A percentile compares a stretch with the other conserved stretches of the same genome.
These are phyloP conservation scores for Copsychus sechellarum DNA, from an alignment of 2,113 vertebrate species.

Conservation along the genomic window DNA sequence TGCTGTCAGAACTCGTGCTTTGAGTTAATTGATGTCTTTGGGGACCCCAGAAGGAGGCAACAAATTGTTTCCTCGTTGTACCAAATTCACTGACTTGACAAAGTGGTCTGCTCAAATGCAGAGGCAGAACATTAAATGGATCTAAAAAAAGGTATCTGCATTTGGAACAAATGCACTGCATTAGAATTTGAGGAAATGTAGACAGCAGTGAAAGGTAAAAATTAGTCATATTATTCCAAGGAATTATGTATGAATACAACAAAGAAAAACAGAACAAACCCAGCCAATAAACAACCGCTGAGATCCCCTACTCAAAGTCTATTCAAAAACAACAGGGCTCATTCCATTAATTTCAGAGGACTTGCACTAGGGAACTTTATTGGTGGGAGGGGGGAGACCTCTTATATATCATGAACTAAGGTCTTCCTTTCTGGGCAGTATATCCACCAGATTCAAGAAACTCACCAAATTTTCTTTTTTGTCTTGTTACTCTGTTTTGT, in stretches of 20 bases:
- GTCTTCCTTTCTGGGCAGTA: not conserved
- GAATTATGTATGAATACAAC: not conserved
- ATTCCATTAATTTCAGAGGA: not conserved
- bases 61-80: conserved; percentile 58
- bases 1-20: conserved; percentile 64
- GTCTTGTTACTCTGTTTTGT: not conserved
- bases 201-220: not conserved
- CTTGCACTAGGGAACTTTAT: not conserved
- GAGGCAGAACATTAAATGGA: conserved; percentile 13
- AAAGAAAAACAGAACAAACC: not conserved
- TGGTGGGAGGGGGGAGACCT: fast-evolving
- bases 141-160: conserved; percentile 1
- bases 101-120: conserved; percentile 13
- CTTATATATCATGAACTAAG: not conserved
- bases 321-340: not conserved
- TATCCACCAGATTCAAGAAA: not conserved
- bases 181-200: not conserved
- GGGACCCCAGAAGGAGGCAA: conserved; percentile 66
- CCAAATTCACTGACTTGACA: conserved; percentile 48
- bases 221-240: not conserved
- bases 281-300: not conserved
- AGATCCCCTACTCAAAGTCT: not conserved
- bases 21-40: conserved; percentile 74
- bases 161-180: not conserved
- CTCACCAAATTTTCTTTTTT: not conserved